Evolutionary conservation across 2,888 invertebrate species (phyloP), one percentile per base, ranked within the genome.

Genomic region (Halictus quadricinctus): DNA sequence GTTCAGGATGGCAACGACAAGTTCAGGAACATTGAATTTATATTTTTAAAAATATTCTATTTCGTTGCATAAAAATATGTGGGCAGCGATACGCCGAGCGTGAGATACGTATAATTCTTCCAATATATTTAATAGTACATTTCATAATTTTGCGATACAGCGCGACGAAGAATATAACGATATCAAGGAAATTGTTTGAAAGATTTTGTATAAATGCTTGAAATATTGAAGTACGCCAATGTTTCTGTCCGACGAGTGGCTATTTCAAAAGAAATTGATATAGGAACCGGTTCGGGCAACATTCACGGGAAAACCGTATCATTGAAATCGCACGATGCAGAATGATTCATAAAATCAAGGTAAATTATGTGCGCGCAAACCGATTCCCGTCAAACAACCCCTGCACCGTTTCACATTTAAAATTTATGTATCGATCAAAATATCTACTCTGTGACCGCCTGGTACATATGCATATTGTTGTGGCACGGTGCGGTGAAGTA

Each of bases 361-460:
- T 64, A 36, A 43, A 72, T 25, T 2, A 25, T 46, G 69, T 69
- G 36, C 21, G 41, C 41, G 18, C 21, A 70, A 43, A 5, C 70
- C 46, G 18, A 25, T 72, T 25, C 46, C 15, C 18, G 70, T 78
- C 2, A 8, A 72, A 29, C n/a, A 43, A 43, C n/a, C 36, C 2
- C 21, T 72, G 15, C 4, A 15, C n/a, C 36, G 25, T 72, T 29
- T 41, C 10, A 8, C 2, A 18, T 15, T 64, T 5, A 41, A 74
- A 83, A 54, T 75, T 84, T 29, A 21, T 64, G 36, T n/a, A 75
- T 84, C 15, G 80, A 80, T 66, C 48, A 41, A 58, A 21, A 54
- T 21, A 21, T 21, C 21, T 21, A 43, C 29, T 66, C 41, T 2
- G 29, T 70, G 74, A 77, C 64, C 13, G 46, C 12, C 36, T n/a